Conservation (phyloP, 2,888 invertebrate species). For the Hipparchia sbordonii region DNA sequence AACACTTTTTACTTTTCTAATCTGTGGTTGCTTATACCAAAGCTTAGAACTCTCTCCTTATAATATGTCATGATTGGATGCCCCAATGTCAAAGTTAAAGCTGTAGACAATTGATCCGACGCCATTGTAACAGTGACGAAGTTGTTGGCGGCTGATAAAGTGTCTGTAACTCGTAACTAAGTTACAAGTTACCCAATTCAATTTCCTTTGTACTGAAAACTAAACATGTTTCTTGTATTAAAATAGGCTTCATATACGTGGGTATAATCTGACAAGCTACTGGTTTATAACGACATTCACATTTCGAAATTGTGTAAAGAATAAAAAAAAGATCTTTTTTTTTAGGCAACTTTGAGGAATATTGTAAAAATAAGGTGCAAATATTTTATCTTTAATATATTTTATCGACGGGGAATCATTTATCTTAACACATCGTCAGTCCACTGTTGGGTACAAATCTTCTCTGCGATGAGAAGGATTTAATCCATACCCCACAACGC, state of each 20-base stretch:
- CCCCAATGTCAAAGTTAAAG: constrained; percentile 4
- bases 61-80: neutral
- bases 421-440: too few relatives aligned
- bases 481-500: too few relatives aligned
- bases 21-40: neutral
- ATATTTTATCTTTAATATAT: too few relatives aligned
- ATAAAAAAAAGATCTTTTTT: too few relatives aligned
- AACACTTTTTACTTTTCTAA: neutral
- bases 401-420: too few relatives aligned
- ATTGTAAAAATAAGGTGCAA: too few relatives aligned
- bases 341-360: too few relatives aligned
- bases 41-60: neutral
- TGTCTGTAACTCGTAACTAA: constrained; percentile 11
- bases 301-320: too few relatives aligned
- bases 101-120: constrained; percentile 4
- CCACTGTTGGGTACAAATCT: too few relatives aligned
- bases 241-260: neutral
- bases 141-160: neutral
- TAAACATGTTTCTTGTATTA: neutral
- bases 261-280: neutral
- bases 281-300: too few relatives aligned
- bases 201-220: constrained; percentile 7
- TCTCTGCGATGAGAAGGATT: too few relatives aligned
- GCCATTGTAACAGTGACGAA: constrained; percentile 14
- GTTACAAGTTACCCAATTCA: constrained; percentile 12